Evolutionary conservation across 1,140 invertebrate species (phyloP).

Genomic region (Apis dorsata): DNA sequence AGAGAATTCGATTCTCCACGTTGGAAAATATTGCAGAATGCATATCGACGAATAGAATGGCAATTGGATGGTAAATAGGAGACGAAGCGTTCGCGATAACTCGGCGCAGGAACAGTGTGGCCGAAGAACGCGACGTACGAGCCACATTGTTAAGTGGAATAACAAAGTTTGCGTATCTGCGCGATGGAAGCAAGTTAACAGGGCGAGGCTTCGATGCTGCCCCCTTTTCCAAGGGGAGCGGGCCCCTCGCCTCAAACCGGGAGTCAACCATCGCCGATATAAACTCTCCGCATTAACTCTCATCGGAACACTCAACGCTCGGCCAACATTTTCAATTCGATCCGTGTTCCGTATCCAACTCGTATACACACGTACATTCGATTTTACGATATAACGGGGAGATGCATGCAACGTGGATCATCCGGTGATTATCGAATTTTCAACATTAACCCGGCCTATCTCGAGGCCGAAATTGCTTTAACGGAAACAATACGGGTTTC

Average conservation of each 20-base stretch:
- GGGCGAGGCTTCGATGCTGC: background rate
- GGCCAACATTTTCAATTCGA: background rate
- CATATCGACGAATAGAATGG: background rate
- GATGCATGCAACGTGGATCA: background rate
- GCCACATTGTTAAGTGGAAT: constrained; percentile 12
- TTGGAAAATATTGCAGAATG: background rate
- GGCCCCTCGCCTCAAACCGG: too few species aligned
- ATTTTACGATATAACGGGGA: background rate
- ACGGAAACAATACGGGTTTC: background rate
- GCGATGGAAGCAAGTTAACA: background rate
- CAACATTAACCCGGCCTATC: constrained; percentile 11
- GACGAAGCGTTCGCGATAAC: background rate
- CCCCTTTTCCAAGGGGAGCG: too few species aligned
- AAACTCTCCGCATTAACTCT: too few species aligned
- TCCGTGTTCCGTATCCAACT: background rate
- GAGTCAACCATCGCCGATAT: too few species aligned
- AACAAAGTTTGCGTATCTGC: constrained; percentile 12
- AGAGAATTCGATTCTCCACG: background rate
- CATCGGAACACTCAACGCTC: too few species aligned
- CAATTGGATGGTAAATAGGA: background rate
- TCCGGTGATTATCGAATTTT: constrained; percentile 11
- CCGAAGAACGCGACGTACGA: constrained; percentile 33
- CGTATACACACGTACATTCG: background rate
- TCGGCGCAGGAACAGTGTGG: background rate
- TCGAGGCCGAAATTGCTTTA: background rate